Evolutionary conservation across 2,113 vertebrate genomes (phyloP).

Genomic region (Conger conger): DNA sequence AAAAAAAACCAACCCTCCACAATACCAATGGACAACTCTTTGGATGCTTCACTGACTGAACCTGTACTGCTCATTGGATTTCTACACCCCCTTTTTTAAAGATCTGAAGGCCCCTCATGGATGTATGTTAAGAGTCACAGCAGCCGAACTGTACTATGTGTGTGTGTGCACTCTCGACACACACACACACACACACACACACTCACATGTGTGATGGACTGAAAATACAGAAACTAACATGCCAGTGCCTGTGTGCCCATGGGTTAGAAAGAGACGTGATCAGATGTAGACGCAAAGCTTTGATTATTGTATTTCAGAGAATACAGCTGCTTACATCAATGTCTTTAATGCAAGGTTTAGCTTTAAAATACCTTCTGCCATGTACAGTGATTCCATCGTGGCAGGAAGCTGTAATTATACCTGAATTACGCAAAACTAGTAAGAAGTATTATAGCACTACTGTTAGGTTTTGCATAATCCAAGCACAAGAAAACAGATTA

Average conservation of each 20-base stretch:
- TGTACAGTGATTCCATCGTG: constrained; percentile 28
- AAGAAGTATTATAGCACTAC: constrained; percentile 40
- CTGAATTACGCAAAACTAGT: constrained; percentile 33
- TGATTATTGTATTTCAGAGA: constrained; percentile 25
- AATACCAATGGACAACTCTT: not conserved
- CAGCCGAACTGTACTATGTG: not conserved
- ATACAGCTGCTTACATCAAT: constrained; percentile 31
- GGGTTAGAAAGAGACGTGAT: not conserved
- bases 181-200: not conserved
- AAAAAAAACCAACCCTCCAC: not conserved
- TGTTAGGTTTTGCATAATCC: constrained; percentile 28
- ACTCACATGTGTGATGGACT: not conserved
- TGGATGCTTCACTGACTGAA: constrained; percentile 7
- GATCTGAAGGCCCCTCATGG: constrained; percentile 1
- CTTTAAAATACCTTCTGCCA: constrained; percentile 35
- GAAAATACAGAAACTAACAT: not conserved
- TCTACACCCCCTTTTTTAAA: not conserved
- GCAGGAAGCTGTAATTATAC: constrained; percentile 30
- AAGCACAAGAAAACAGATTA: constrained; percentile 35
- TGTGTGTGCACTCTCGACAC: constrained; percentile 8
- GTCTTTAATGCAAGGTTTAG: constrained; percentile 40
- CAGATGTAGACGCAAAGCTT: constrained; percentile 18
- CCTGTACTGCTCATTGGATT: constrained; percentile 11
- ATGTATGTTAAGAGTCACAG: not conserved
- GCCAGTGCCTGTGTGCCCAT: constrained; percentile 17